These are phyloP conservation scores for Augiades crinisus DNA, from an alignment of 2,888 invertebrate genomes.

Conservation along the genomic window DNA sequence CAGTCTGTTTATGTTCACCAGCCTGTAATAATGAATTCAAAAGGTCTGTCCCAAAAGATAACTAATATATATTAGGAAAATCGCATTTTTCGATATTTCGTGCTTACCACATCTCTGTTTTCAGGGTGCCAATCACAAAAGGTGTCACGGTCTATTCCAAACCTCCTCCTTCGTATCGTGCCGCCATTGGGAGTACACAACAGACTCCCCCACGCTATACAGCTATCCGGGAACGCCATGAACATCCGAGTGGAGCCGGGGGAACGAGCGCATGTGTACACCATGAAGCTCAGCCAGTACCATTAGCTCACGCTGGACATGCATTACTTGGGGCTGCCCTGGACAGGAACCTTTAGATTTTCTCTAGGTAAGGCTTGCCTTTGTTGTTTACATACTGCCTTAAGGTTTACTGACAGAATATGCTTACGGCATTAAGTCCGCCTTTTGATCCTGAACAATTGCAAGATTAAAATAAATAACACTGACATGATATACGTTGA, in stretches of 20 bases:
- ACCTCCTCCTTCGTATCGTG: slow-evolving; percentile 86
- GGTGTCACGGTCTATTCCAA: slow-evolving; percentile 82
- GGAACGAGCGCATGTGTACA: slow-evolving; percentile 86
- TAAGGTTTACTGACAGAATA: too few species aligned
- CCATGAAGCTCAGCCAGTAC: slow-evolving; percentile 82
- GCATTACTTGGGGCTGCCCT: slow-evolving; percentile 85
- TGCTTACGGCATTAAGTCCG: too few species aligned
- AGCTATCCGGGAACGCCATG: slow-evolving; percentile 49
- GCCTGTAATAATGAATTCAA: too few species aligned
- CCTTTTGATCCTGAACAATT: too few species aligned
- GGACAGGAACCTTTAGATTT: slow-evolving; percentile 86
- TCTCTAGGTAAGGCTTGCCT: slow-evolving; percentile 77
- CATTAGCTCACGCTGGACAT: slow-evolving; percentile 73
- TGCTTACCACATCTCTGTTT: too few species aligned
- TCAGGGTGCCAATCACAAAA: slow-evolving; percentile 64
- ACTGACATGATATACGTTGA: too few species aligned
- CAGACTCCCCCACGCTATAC: slow-evolving; percentile 87
- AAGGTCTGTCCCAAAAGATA: too few species aligned
- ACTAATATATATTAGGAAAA: too few species aligned
- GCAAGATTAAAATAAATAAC: too few species aligned
- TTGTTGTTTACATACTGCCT: too few species aligned
- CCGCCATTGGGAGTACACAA: slow-evolving; percentile 89
- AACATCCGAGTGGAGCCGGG: slow-evolving; percentile 85
- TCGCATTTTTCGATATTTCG: too few species aligned
- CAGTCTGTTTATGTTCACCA: too few species aligned